Evolutionary conservation across 2,888 invertebrate genomes (phyloP), one percentile per base, ranked within the genome.

Genomic region (Dasypogon diadema): DNA sequence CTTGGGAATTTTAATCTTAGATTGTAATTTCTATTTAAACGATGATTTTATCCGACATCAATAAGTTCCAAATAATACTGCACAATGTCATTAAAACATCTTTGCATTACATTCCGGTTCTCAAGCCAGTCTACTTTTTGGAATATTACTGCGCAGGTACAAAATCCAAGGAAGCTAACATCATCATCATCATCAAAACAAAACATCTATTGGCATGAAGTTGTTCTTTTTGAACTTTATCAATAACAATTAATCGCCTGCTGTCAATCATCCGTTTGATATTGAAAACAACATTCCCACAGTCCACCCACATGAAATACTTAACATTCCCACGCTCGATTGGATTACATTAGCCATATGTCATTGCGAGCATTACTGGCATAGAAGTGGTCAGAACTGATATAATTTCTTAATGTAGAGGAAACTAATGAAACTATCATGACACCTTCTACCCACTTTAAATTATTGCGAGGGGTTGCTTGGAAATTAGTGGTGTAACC

Each of bases 261-360:
- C 5, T 30, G 10, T 6, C 34, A 30, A 30, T 30, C 34, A 30
- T 6, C 10, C 34, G 34, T 30, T 30, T 30, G 10, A 30, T 30
- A 6, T 42, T 42, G 42, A 12, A 42, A 42, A 3, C 42, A 42
- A 12, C 12, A 42, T 42, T 42, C 42, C 42, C 8, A 42, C 42
- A 42, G n/a, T 12, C 42, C n/a, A 42, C 6, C 10, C 42, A 42
- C 42, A 12, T 6, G 12, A 12, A 42, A 12, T 12, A 3, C 12
- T 3, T 6, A 58, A 24, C 2, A 42, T 65, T 76, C 76, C 76
- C 76, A 76, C 76, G 74, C 65, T 76, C 74, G 74, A 76, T 74
- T 74, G 68, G 54, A 22, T 51, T 37, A 16, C 46, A 46, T 30
- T 56, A 37, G 26, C 74, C 76, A 76, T 76, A 60, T 76, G 76